phyloP scores from a whole-genome alignment of 2,113 vertebrate genomes.

The Lates calcarifer region DNA sequence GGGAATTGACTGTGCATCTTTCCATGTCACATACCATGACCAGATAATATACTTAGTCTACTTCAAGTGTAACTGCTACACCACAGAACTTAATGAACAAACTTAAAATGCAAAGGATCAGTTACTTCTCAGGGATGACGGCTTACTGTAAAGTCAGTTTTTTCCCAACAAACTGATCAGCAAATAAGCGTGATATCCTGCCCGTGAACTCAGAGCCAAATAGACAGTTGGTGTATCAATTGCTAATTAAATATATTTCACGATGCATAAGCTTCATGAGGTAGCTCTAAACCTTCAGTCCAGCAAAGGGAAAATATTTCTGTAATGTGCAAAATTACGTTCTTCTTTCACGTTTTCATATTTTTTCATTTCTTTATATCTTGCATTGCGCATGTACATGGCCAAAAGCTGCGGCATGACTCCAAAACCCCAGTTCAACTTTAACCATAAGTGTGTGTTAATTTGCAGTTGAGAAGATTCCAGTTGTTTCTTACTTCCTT shows the following conservation, averaged over 20 bases:
- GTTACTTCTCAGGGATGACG: slow-evolving; percentile 21
- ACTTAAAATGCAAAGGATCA: slow-evolving; percentile 25
- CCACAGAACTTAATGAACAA: neutral
- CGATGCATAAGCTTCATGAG: neutral
- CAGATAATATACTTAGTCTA: slow-evolving; percentile 14
- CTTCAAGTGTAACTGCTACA: slow-evolving; percentile 6
- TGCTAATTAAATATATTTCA: neutral
- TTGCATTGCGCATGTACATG: neutral
- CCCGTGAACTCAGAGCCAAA: neutral
- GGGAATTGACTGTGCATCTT: slow-evolving; percentile 21
- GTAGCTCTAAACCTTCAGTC: neutral
- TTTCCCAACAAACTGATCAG: neutral
- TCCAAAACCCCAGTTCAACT: neutral
- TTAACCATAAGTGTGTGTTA: neutral
- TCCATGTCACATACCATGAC: slow-evolving; percentile 12
- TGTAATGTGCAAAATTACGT: neutral
- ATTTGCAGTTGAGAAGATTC: too few relatives aligned
- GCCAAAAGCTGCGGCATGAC: neutral
- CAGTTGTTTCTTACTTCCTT: too few relatives aligned
- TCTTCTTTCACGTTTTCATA: neutral
- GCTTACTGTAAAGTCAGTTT: slow-evolving; percentile 3
- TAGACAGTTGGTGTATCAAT: neutral
- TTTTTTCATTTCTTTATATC: neutral
- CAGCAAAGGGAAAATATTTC: neutral
- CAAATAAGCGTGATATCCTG: neutral